A percentile compares a stretch with the other conserved stretches of the same genome.
These are phyloP conservation scores for Chamaea fasciata DNA, from an alignment of 2,113 vertebrate genomes.

Conservation along the genomic window DNA sequence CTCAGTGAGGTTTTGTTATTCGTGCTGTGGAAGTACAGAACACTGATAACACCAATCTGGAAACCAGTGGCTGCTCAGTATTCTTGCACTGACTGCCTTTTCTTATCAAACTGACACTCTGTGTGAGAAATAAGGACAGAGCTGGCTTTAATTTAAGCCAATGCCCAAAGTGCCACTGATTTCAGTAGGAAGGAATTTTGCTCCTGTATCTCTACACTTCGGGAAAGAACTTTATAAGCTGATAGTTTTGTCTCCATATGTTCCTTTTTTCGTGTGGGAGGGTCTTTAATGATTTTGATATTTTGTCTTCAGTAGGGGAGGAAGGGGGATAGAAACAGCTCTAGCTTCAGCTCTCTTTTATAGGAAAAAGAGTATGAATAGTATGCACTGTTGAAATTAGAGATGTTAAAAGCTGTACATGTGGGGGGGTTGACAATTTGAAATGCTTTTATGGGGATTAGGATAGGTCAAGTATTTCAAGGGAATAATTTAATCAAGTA, in stretches of 20 bases:
- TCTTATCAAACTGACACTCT: not conserved
- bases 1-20: not conserved
- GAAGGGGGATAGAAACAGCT: not conserved
- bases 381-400: not conserved
- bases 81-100: not conserved
- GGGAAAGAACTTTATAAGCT: not conserved
- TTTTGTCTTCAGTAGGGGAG: not conserved
- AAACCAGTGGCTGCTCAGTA: not conserved
- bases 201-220: not conserved
- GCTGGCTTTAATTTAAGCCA: slow-evolving; percentile 1
- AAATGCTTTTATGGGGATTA: not conserved
- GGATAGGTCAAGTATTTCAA: not conserved
- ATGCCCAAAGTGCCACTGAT: not conserved
- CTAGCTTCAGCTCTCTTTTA: not conserved
- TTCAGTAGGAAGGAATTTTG: not conserved
- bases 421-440: not conserved
- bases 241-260: slow-evolving; percentile 13
- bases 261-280: not conserved
- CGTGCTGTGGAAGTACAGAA: not conserved
- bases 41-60: not conserved
- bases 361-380: not conserved
- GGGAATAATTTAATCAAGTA: not conserved
- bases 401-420: not conserved
- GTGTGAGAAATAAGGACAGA: not conserved
- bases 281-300: slow-evolving; percentile 20